Base-by-base conservation (phyloP, 1,140 invertebrate species). In the Neotoxoptera formosana region DNA sequence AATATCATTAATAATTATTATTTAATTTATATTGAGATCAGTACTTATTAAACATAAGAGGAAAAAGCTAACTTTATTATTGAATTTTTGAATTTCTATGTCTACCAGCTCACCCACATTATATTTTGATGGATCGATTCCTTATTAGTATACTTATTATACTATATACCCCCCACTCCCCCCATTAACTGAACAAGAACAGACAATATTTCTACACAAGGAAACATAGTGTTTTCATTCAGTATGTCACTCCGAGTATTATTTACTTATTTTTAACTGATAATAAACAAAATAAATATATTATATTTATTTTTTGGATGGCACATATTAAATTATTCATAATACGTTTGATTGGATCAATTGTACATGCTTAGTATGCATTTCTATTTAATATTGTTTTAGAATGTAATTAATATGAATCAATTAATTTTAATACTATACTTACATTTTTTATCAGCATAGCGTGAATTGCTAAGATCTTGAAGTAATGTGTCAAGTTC, bases 401-500 rank as follows among this genome's bases (percentile, higher is more conserved):
- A 67, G 30, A 67, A 67, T 67, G 11, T 67, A n/a, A 67, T 67
- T 67, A n/a, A 30, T n/a, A 56, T 56, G 53, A 7, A 56, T 23
- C 53, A 56, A 86, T 47, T 86, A 30, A n/a, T 86, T 86, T 4
- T 30, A 47, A 36, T 30, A 25, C 25, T 60, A 56, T 23, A 91
- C 91, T 93, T 93, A 94, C 94, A 89, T 91, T 91, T 94, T 91
- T 90, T 93, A 81, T 93, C 93, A 6, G 96, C 96, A 94, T 98
- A 98, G 92, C 97, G 96, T 0, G 97, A 97, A 94, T 97, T 97
- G 95, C 98, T 99, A 94, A 99, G 96, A 95, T 99, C 98, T 95
- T 99, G 97, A 93, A 99, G 96, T 87, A 99, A 96, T 47, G 97
- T 98, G 95, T 99, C 98, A 94, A 99, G 95, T 95, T 99, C 98